Evolutionary conservation across 2,888 invertebrate genomes (phyloP).

Genomic region (Andricus quercusramuli): DNA sequence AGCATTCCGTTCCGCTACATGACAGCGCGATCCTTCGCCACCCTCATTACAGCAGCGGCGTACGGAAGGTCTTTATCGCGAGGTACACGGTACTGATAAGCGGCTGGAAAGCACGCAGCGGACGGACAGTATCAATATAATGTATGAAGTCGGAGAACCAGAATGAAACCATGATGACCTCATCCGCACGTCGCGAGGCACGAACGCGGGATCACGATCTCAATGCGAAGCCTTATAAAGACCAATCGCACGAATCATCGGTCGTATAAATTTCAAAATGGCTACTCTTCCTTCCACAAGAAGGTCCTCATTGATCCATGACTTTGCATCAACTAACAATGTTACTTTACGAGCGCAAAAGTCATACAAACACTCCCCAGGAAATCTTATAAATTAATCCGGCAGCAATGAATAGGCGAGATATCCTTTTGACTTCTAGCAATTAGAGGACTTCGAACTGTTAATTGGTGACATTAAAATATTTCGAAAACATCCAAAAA

Average conservation of each 20-base stretch:
- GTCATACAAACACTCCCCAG: background rate
- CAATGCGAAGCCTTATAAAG: conserved; percentile 22
- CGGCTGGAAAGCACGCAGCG: conserved; percentile 12
- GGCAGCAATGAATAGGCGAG: background rate
- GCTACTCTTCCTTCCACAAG: background rate
- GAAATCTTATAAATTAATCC: background rate
- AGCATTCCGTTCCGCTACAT: conserved; percentile 42
- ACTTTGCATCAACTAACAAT: background rate
- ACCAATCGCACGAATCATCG: conserved; percentile 2
- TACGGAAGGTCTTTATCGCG: conserved; percentile 38
- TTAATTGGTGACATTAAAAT: too few species aligned
- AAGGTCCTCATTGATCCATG: conserved; percentile 1
- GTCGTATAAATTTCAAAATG: conserved; percentile 3
- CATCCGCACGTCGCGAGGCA: conserved; percentile 18
- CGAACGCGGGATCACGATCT: conserved; percentile 13
- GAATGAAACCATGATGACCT: conserved; percentile 34
- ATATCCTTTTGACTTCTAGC: background rate
- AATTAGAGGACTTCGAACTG: too few species aligned
- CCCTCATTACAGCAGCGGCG: conserved; percentile 39
- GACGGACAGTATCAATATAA: conserved; percentile 32
- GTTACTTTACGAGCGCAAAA: background rate
- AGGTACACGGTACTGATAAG: conserved; percentile 30
- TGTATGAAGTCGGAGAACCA: conserved; percentile 30
- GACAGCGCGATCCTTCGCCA: conserved; percentile 52
- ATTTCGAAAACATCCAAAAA: too few species aligned